These are phyloP conservation scores for Leptopilina syphax DNA, from an alignment of 2,888 invertebrate genomes.

Conservation along the genomic window DNA sequence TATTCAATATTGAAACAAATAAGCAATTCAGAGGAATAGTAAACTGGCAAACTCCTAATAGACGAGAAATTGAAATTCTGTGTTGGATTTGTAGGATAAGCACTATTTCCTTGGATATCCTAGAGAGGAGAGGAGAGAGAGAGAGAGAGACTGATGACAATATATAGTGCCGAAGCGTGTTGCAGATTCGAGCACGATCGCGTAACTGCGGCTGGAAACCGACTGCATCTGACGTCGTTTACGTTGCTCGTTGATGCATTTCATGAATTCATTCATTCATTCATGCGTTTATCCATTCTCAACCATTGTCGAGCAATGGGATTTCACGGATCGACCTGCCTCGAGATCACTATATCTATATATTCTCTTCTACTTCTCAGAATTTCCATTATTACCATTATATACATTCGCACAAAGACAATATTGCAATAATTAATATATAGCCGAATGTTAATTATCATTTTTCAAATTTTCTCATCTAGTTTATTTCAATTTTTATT, in stretches of 20 bases:
- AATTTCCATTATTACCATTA: background rate
- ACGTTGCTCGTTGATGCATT: slow-evolving; percentile 65
- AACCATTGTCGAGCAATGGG: slow-evolving; percentile 62
- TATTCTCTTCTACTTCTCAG: background rate
- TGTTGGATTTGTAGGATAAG: slow-evolving; percentile 19
- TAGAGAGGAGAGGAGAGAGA: background rate
- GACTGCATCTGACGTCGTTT: slow-evolving; percentile 50
- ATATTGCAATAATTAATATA: too few species aligned
- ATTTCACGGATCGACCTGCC: slow-evolving; percentile 49
- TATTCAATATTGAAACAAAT: background rate
- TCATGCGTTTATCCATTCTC: slow-evolving; percentile 63
- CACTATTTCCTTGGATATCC: slow-evolving; percentile 2
- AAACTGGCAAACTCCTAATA: slow-evolving; percentile 11
- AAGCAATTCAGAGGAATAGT: slow-evolving; percentile 4
- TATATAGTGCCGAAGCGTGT: slow-evolving; percentile 8
- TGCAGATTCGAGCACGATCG: slow-evolving; percentile 36
- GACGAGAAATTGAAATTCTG: slow-evolving; percentile 29
- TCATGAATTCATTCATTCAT: slow-evolving; percentile 57
- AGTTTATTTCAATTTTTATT: too few species aligned
- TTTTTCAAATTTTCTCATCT: too few species aligned
- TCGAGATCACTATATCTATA: background rate
- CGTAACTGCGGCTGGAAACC: slow-evolving; percentile 29
- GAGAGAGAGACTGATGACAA: slow-evolving; percentile 16
- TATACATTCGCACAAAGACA: background rate
- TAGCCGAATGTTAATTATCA: too few species aligned